These are phyloP conservation scores for Parambassis ranga DNA, from an alignment of 2,797 vertebrate genomes.

Conservation along the genomic window DNA sequence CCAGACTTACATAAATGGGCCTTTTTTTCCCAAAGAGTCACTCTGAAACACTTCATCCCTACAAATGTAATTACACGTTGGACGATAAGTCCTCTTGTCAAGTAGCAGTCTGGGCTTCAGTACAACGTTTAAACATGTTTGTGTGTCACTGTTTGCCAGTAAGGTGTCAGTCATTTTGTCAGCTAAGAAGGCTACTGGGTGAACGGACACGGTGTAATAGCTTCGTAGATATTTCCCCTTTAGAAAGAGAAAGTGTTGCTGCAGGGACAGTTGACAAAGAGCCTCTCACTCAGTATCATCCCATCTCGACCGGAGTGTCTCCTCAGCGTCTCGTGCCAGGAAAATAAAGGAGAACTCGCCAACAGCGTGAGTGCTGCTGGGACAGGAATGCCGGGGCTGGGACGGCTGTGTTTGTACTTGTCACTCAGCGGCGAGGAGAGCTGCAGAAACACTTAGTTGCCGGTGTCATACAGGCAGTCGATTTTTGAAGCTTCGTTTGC, in stretches of 20 bases:
- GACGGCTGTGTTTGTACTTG: conserved; percentile 76
- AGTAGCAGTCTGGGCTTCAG: not conserved
- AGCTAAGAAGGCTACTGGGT: not conserved
- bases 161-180: conserved; percentile 42
- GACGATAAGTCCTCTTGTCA: conserved; percentile 6
- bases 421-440: conserved; percentile 72
- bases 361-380: conserved; percentile 25
- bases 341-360: conserved; percentile 13
- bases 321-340: conserved; percentile 46
- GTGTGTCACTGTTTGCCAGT: conserved; percentile 21
- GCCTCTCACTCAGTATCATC: conserved; percentile 36
- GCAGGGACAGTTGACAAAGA: conserved; percentile 24
- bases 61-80: conserved; percentile 39
- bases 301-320: conserved; percentile 22
- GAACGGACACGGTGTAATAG: conserved; percentile 33
- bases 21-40: conserved; percentile 12
- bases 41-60: conserved; percentile 18
- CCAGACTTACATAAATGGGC: conserved; percentile 28
- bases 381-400: conserved; percentile 59
- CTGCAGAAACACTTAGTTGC: conserved; percentile 65
- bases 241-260: conserved; percentile 21
- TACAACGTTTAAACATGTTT: conserved; percentile 30
- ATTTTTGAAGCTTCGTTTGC: conserved; percentile 78
- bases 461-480: conserved; percentile 69
- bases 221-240: conserved; percentile 32